A percentile compares a stretch with the other conserved stretches of the same genome.
phyloP scores from a whole-genome alignment of 2,888 invertebrate genomes.

The Drosophila mayaguana region DNA sequence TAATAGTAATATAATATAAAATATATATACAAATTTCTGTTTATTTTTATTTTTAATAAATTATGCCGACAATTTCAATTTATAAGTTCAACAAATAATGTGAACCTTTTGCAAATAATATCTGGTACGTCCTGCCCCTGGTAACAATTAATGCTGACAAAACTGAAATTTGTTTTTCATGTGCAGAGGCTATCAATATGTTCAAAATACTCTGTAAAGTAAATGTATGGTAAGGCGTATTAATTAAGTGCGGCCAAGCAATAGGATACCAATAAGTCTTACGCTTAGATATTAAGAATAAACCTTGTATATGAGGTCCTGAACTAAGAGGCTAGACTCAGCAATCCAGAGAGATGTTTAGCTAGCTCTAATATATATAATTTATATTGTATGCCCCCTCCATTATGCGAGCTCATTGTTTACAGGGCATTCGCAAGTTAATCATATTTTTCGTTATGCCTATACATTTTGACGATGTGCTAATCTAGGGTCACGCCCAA shows the following conservation, averaged over 20 bases:
- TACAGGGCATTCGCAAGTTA: neutral
- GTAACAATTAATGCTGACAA: constrained; percentile 36
- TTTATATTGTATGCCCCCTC: too few species aligned
- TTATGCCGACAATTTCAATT: constrained; percentile 5
- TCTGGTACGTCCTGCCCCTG: constrained; percentile 21
- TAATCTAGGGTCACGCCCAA: constrained; percentile 57
- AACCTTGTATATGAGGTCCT: neutral
- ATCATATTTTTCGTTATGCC: neutral
- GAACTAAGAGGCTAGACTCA: too few species aligned
- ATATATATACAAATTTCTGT: neutral
- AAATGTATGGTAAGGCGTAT: neutral
- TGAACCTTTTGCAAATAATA: constrained; percentile 29
- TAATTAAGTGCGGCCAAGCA: neutral
- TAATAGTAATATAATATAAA: neutral
- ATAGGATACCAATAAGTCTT: too few species aligned
- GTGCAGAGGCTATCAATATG: constrained; percentile 50
- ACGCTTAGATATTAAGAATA: too few species aligned
- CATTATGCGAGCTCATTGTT: too few species aligned
- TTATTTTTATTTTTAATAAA: neutral
- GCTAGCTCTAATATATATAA: neutral
- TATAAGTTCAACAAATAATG: constrained; percentile 21
- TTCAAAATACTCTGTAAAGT: constrained; percentile 22
- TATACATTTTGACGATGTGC: constrained; percentile 20
- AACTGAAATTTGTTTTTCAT: constrained; percentile 41
- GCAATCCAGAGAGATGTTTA: neutral